Evolutionary conservation across 2,888 invertebrate genomes (phyloP), one percentile per base, ranked within the genome.

Genomic region (Myathropa florea): DNA sequence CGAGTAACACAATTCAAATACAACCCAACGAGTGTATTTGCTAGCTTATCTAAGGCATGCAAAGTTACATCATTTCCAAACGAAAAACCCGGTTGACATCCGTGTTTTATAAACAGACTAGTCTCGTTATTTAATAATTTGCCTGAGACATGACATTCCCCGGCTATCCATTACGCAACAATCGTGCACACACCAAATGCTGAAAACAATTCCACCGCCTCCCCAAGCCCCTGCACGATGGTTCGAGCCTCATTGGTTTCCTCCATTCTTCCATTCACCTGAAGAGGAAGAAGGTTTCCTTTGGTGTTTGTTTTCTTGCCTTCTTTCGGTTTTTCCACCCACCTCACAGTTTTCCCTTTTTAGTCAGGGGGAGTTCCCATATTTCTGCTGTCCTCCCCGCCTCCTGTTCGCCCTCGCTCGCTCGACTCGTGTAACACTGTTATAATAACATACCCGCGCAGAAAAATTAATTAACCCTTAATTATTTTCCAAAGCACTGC

Each of bases 391-490:
- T 33, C 30, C 18, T 12, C 30, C 24, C 9, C 68, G 23, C 24
- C 10, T 21, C 28, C 18, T 18, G 18, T 2, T 6, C 3, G 7
- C 18, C 18, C 18, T 18, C 46, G n/a, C 9, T 21, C 64, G 21
- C 46, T 39, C 18, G 46, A 46, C 53, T 33, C 70, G 46, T 39
- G 53, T 81, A 36, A 28, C 24, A 65, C 23, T 53, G 21, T 64
- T 64, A 75, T 83, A 70, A 70, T 68, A 75, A 60, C 70, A 80
- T 71, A 46, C 28, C 67, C 26, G 64, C 67, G 72, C 57, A 72
- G 76, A 68, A 67, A 85, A 77, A 81, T 72, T 81, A 77, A 81
- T 81, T 85, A 85, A 81, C 67, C 81, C 67, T 57, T 81, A 85
- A 81, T 81, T 85, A 77, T 85, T 71, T 67, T 61, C 46, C 67